These are phyloP conservation scores for Marasmarcha lunaedactyla DNA, from an alignment of 2,888 invertebrate species.

Conservation along the genomic window DNA sequence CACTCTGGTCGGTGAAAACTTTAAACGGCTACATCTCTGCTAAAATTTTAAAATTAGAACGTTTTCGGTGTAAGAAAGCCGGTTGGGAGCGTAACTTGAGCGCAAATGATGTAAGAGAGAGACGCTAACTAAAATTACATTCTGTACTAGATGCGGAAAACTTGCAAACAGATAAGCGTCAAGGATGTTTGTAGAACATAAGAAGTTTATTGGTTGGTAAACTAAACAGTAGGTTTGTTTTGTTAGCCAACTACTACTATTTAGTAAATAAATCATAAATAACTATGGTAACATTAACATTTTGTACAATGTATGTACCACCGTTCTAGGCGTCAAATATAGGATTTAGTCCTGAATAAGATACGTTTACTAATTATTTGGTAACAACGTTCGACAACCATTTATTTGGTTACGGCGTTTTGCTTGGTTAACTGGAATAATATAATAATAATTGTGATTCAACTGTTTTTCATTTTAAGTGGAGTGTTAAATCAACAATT, in stretches of 20 bases:
- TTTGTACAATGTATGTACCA: too few species aligned
- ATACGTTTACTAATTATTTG: too few species aligned
- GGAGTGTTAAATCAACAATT: too few species aligned
- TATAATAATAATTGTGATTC: too few species aligned
- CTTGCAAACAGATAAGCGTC: conserved; percentile 7
- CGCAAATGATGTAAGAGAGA: conserved; percentile 49
- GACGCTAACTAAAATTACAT: conserved; percentile 60
- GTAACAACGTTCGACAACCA: too few species aligned
- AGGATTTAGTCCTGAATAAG: too few species aligned
- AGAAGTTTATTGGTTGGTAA: background rate
- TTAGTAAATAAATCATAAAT: too few species aligned
- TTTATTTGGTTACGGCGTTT: too few species aligned
- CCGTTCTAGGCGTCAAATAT: too few species aligned
- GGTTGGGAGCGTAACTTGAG: conserved; percentile 41
- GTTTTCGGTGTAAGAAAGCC: conserved; percentile 34
- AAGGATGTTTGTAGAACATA: background rate
- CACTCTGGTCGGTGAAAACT: conserved; percentile 46
- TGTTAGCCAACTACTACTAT: background rate
- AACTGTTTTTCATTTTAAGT: too few species aligned
- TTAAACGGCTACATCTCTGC: conserved; percentile 61
- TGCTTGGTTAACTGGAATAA: too few species aligned
- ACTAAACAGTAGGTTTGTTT: background rate
- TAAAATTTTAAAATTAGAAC: conserved; percentile 25
- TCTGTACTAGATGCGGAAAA: conserved; percentile 25
- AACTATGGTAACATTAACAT: too few species aligned